Evolutionary conservation across 1,140 invertebrate genomes (phyloP), one percentile per base, ranked within the genome.

Genomic region (Platyscapa corneri): DNA sequence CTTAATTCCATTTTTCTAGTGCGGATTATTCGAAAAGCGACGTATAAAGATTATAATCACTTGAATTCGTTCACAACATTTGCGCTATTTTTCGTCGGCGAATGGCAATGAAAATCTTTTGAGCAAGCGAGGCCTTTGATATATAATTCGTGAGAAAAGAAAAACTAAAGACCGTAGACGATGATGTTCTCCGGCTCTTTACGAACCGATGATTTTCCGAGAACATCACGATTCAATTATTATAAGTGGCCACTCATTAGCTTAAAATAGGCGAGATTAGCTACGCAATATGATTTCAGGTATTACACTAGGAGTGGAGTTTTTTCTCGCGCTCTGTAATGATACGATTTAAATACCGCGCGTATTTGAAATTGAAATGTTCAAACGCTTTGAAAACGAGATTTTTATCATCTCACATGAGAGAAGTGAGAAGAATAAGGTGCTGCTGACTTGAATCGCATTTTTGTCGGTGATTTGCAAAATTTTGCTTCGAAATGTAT

Each of bases 281-380:
- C 16, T 1, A 3, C 34, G 14, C 27, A 74, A 27, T 42, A 42
- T 74, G 37, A 42, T 74, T 74, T 14, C 39, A 42, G 37, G 12
- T 42, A 74, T 74, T 74, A 42, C n/a, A 20, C 37, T 23, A 23
- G n/a, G 12, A n/a, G 3, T 53, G 5, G 7, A 74, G 37, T 27
- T 42, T 42, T 74, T 74, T n/a, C 27, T 42, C 30, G 30, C 8
- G 37, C 37, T 70, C 23, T 7, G 46, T 14, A n/a, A 49, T n/a
- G 46, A 32, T 23, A 53, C 46, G 23, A 53, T 53, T 76, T 1
- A 76, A 76, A 32, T 76, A 30, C 27, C n/a, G 12, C 1, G 6
- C 37, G 10, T 20, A 53, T 76, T 76, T 76, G 1, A 76, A 76
- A 76, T 76, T 76, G 46, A 76, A 53, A 79, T 42, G 37, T 79